Conservation (phyloP, 1,140 invertebrate genomes). For the Drosophila nigromelanica region DNA sequence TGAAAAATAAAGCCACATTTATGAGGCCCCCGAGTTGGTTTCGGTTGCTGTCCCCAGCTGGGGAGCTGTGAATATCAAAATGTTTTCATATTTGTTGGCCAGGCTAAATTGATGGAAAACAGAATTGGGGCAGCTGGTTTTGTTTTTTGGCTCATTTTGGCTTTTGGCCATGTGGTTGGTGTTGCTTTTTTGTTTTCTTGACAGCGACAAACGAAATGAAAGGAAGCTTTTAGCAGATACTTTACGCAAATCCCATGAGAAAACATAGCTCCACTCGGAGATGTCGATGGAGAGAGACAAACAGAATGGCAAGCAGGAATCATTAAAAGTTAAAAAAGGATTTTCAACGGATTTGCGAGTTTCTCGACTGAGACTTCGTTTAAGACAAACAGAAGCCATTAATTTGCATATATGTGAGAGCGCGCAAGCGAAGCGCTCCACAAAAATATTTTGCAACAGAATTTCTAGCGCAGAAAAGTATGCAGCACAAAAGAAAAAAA, state of each 20-base stretch:
- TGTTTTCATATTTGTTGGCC: slow-evolving; percentile 42
- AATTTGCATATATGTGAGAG: slow-evolving; percentile 69
- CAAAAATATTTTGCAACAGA: slow-evolving; percentile 9
- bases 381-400: slow-evolving; percentile 43
- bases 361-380: slow-evolving; percentile 41
- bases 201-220: slow-evolving; percentile 53
- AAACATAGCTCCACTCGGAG: slow-evolving; percentile 74
- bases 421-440: slow-evolving; percentile 13
- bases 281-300: slow-evolving; percentile 8
- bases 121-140: slow-evolving; percentile 31
- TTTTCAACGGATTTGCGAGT: slow-evolving; percentile 80
- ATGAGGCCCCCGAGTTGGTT: slow-evolving; percentile 7
- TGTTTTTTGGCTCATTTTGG: slow-evolving; percentile 36
- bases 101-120: slow-evolving; percentile 71
- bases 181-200: slow-evolving; percentile 24
- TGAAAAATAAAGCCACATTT: slow-evolving; percentile 25
- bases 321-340: slow-evolving; percentile 82
- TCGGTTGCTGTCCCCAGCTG: slow-evolving; percentile 3
- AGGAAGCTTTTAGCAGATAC: slow-evolving; percentile 81
- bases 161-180: slow-evolving; percentile 59
- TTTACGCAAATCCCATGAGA: slow-evolving; percentile 78
- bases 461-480: slow-evolving; percentile 19
- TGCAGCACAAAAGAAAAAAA: slow-evolving; percentile 2
- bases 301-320: slow-evolving; percentile 43
- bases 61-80: slow-evolving; percentile 17